Base-by-base conservation (phyloP, 2,113 vertebrate species). In the Pluvianellus socialis region DNA sequence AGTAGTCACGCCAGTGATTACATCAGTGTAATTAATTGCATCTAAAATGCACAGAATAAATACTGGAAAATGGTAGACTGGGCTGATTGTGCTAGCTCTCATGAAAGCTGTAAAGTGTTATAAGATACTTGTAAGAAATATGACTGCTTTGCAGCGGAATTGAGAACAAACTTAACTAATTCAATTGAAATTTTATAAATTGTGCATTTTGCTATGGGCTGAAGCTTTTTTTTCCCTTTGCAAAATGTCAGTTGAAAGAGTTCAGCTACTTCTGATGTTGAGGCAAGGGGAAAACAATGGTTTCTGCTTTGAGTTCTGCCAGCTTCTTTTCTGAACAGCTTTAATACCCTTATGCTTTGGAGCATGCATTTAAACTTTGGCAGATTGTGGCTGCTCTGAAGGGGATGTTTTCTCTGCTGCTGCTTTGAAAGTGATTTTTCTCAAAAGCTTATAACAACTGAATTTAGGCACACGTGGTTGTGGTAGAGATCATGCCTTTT, bases 261-360 rank as follows among this genome's bases (percentile, higher is more conserved):
- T 88, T 96, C 71, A 50, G 42, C 65, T 75, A 21, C 81, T 93
- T 94, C 47, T 91, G 59, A 70, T 79, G 70, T 55, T 79, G 90
- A 91, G 77, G 74, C 90, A 82, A 90, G 90, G 75, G 30, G 53
- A 81, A 82, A 94, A 95, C 91, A 93, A 93, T 94, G 44, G 58
- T 55, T 95, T 93, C 58, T 86, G 73, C 92, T 95, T 80, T 88
- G 88, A 90, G 50, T 94, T 93, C 71, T 96, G 87, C 74, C 85
- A 92, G 56, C 50, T 88, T 87, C 73, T 95, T 86, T 94, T 93
- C 79, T 93, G 79, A 88, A 42, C 40, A 61, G 15, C 61, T 96
- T 84, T 68, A 93, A 94, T 87, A 66, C 66, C 40, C n/a, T 66
- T 73, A 83, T 35, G 53, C 77, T 97, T 82, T 90, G 82, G 93